Base-by-base conservation (phyloP, 2,797 vertebrate species). In the Poeciliopsis gracilis region DNA sequence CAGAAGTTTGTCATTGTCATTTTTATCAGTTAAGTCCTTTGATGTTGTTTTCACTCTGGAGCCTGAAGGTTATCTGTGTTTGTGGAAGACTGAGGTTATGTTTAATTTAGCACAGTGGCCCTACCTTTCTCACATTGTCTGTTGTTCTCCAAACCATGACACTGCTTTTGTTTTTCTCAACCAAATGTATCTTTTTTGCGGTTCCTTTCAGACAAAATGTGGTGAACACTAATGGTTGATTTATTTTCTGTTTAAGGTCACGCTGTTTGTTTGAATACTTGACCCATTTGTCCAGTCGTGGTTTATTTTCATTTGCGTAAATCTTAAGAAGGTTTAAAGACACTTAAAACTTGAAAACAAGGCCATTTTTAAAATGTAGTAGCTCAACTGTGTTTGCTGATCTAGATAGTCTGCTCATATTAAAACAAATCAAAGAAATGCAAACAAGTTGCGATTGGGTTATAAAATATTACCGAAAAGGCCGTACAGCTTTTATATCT, bases 21-120 rank as follows among this genome's bases (percentile, higher is more conserved):
- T 82, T 81, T 61, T 80, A 80, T 91, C 78, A 66, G 46, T 84
- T 20, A 28, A 74, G 77, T 59, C 28, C 75, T 77, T 84, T 85
- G 74, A 81, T 79, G 81, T 85, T 30, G 36, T 69, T 82, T 76
- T 84, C 80, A 83, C 78, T 90, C 81, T 71, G 74, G 69, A 73
- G 63, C 63, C 77, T 83, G 73, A 70, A 71, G 72, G 82, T 90
- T 91, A 90, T 86, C 87, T 80, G 67, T 71, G 63, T 81, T 79
- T 53, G 72, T 72, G 77, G 79, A 79, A 73, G 81, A 72, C 83
- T 70, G 67, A 45, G 67, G 41, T 15, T 59, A 57, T 86, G 81
- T 91, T 88, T 88, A 83, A 77, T 23, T 86, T 81, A 28, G 51
- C 73, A 46, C 71, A 80, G 51, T 78, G 76, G 79, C 79, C 75